These are phyloP conservation scores for Ethmia dodecea DNA, from an alignment of 2,888 invertebrate genomes.

Conservation along the genomic window DNA sequence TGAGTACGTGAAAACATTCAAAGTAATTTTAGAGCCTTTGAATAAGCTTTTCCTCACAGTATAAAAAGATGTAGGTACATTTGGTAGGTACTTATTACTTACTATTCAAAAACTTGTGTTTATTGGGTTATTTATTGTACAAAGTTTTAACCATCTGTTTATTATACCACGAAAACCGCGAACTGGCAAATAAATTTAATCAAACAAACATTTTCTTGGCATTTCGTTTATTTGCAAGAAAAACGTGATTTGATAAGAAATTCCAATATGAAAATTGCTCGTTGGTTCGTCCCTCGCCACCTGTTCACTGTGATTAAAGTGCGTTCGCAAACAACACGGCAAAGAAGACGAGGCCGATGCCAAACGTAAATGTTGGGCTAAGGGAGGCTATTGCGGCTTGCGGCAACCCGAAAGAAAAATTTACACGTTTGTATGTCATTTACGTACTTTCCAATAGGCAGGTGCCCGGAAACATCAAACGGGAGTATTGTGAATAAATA, in stretches of 20 bases:
- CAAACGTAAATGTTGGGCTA: constrained; percentile 66
- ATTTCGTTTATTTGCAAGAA: constrained; percentile 10
- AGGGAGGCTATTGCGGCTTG: constrained; percentile 57
- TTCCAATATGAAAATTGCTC: constrained; percentile 67
- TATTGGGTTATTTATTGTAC: no score
- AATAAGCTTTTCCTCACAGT: no score
- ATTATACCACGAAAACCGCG: no score
- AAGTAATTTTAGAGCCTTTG: no score
- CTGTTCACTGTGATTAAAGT: constrained; percentile 72
- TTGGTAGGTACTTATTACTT: no score
- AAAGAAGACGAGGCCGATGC: constrained; percentile 43
- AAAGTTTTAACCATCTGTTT: no score
- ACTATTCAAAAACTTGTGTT: no score
- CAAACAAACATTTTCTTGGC: background rate
- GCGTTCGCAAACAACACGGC: constrained; percentile 48
- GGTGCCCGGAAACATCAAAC: constrained; percentile 28
- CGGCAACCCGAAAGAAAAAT: constrained; percentile 52
- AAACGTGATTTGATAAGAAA: constrained; percentile 53
- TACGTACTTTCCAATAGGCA: constrained; percentile 30
- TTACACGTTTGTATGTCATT: constrained; percentile 44
- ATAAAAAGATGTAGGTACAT: no score
- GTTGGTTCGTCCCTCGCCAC: constrained; percentile 49
- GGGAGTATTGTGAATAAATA: constrained; percentile 22
- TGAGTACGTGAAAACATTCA: constrained; percentile 67
- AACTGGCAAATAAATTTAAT: background rate